Base-by-base conservation (phyloP, 1,140 invertebrate species). In the Plodia interpunctella region DNA sequence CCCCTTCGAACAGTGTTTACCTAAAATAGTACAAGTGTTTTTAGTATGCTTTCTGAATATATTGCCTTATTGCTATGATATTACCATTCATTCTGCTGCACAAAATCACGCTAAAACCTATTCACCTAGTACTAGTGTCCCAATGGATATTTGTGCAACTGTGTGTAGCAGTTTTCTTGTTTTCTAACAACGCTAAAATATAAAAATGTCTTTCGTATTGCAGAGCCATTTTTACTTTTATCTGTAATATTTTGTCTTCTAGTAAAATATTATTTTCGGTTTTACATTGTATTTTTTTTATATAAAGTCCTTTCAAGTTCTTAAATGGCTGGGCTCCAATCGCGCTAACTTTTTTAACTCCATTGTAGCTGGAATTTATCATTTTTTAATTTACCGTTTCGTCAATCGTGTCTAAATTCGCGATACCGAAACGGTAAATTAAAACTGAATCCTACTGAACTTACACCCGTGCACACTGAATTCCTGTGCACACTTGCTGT, bases 221-320 rank as follows among this genome's bases (percentile, higher is more conserved):
- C 67, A 77, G 65, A 63, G 62, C 65, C 67, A 74, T 74, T 76
- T 69, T 72, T 76, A 78, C 66, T 68, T 78, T 25, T 53, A 72
- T 73, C 63, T 82, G 79, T 78, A 82, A 81, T 87, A 79, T 80
- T 74, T 84, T 79, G 68, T 83, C 83, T 83, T 80, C 74, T 84
- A 87, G 83, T 87, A 87, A 87, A 81, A 84, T 83, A 80, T 83
- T 83, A 83, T 87, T 87, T 83, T 87, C 77, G 72, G 80, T 87
- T 87, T 79, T 65, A 78, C n/a, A 65, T 59, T 62, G 74, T 74
- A 68, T 83, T 83, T 82, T 78, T 63, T 64, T 76, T 61, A 2
- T 1, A 35, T 35, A 3, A 25, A 25, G 6, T 25, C 21, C 21
- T 25, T 25, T 25, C 6, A 3, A 25, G n/a, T n/a, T n/a, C n/a